Conservation (phyloP, 1,140 invertebrate species). For the Drosophila punjabiensis region DNA sequence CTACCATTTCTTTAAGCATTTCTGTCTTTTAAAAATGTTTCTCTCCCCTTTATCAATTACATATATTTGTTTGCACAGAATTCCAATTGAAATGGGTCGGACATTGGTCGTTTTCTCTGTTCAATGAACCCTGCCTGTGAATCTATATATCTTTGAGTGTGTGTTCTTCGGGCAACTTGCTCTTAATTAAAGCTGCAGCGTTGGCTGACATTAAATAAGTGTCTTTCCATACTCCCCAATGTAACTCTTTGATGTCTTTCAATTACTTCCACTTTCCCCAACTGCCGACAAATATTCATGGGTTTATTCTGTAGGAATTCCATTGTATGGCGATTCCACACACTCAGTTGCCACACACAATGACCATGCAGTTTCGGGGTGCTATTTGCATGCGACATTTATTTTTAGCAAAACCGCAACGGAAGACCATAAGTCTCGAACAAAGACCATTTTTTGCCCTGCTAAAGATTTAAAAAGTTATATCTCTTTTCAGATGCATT, state of each 20-base stretch:
- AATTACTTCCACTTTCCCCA: constrained; percentile 36
- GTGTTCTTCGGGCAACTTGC: constrained; percentile 8
- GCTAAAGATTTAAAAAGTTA: too few relatives aligned
- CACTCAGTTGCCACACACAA: constrained; percentile 10
- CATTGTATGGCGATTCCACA: constrained; percentile 28
- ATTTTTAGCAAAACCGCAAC: constrained; percentile 30
- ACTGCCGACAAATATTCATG: constrained; percentile 29
- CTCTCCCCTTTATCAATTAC: neutral
- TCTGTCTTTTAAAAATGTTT: too few relatives aligned
- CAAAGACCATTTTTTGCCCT: constrained; percentile 38
- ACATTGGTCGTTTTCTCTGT: constrained; percentile 5
- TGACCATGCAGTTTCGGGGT: constrained; percentile 38
- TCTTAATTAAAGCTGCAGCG: constrained; percentile 41
- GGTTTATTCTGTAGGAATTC: constrained; percentile 30
- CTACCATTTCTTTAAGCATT: too few relatives aligned
- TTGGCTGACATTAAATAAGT: constrained; percentile 16
- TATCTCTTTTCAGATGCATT: neutral
- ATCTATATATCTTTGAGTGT: neutral
- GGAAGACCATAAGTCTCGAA: constrained; percentile 2
- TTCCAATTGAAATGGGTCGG: constrained; percentile 25
- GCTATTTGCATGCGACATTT: constrained; percentile 45
- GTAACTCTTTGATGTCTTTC: constrained; percentile 37
- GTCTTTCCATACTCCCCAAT: constrained; percentile 22
- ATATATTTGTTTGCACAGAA: neutral
- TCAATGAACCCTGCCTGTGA: constrained; percentile 30